Percentiles rank a stretch among this genome's conserved stretches.
Evolutionary conservation across 2,888 invertebrate species (phyloP).

Genomic region (Philaethria dido): DNA sequence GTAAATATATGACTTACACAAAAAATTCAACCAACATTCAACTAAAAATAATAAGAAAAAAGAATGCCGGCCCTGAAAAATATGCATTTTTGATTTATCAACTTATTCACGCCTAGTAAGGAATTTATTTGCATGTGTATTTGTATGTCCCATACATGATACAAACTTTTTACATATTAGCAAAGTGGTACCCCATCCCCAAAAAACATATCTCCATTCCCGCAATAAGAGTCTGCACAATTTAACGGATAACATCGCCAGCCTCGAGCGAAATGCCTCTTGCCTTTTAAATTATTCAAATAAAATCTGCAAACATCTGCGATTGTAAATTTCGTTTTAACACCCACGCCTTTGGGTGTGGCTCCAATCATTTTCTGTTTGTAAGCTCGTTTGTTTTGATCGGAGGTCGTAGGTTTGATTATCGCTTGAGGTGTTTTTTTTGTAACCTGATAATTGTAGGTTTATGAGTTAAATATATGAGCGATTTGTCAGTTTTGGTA

Average conservation of each 20-base stretch:
- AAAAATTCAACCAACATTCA: too few relatives aligned
- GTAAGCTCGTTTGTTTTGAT: background rate
- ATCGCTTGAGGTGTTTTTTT: background rate
- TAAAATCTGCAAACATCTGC: constrained; percentile 71
- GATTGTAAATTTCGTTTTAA: constrained; percentile 68
- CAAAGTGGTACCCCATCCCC: constrained; percentile 47
- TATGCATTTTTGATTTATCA: too few relatives aligned
- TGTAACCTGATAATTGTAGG: background rate
- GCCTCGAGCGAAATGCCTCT: constrained; percentile 59
- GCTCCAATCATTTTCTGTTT: constrained; percentile 12
- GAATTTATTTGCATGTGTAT: too few relatives aligned
- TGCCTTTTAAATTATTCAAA: constrained; percentile 73
- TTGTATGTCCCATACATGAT: background rate
- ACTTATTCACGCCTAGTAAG: too few relatives aligned
- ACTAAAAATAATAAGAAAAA: too few relatives aligned
- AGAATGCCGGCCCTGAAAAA: too few relatives aligned
- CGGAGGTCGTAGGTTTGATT: background rate
- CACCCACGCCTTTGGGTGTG: constrained; percentile 18
- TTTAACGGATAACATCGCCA: constrained; percentile 70
- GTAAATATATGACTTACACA: too few relatives aligned
- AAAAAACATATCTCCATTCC: constrained; percentile 42
- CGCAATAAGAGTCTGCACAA: constrained; percentile 62
- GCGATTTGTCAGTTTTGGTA: too few relatives aligned
- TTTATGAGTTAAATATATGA: too few relatives aligned
- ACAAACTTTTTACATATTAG: constrained; percentile 11